Evolutionary conservation across 2,888 invertebrate genomes (phyloP).

Genomic region (Cataglyphis altisquamis): DNA sequence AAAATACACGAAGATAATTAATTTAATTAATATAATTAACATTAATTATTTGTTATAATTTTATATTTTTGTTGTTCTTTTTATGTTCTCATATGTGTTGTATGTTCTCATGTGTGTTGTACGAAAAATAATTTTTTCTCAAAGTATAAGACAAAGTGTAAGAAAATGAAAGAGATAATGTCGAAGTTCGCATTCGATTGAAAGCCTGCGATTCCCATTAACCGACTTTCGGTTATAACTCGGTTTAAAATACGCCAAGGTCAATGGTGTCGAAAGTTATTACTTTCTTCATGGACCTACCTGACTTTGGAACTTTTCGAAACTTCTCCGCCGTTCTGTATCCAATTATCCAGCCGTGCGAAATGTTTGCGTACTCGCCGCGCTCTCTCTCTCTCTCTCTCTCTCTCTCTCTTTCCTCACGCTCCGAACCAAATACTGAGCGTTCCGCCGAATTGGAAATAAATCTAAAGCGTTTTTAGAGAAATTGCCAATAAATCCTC

Average conservation of each 20-base stretch:
- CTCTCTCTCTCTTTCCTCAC: constrained; percentile 20
- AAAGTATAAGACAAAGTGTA: background rate
- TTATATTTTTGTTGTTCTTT: background rate
- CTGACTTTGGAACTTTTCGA: constrained; percentile 59
- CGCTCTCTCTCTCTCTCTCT: constrained; percentile 27
- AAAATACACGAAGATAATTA: too few relatives aligned
- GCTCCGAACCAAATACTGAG: constrained; percentile 40
- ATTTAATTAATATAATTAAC: too few relatives aligned
- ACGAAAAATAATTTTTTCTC: background rate
- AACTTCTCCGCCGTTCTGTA: constrained; percentile 58
- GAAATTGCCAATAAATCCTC: constrained; percentile 85
- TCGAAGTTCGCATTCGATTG: constrained; percentile 16
- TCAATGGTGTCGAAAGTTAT: constrained; percentile 60
- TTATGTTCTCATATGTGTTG: too few relatives aligned
- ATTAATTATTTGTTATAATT: background rate
- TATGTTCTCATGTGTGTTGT: too few relatives aligned
- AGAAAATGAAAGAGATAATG: background rate
- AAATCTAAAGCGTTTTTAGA: constrained; percentile 84
- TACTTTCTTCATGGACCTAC: constrained; percentile 27
- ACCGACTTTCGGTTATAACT: constrained; percentile 55
- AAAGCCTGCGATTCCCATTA: constrained; percentile 34
- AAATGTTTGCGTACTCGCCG: constrained; percentile 59
- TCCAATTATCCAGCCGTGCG: constrained; percentile 65
- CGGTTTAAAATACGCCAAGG: constrained; percentile 64
- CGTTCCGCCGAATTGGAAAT: constrained; percentile 79